Base-by-base conservation (phyloP, 92 coral and sea anemone species). In the Phenganax stokvisi region DNA sequence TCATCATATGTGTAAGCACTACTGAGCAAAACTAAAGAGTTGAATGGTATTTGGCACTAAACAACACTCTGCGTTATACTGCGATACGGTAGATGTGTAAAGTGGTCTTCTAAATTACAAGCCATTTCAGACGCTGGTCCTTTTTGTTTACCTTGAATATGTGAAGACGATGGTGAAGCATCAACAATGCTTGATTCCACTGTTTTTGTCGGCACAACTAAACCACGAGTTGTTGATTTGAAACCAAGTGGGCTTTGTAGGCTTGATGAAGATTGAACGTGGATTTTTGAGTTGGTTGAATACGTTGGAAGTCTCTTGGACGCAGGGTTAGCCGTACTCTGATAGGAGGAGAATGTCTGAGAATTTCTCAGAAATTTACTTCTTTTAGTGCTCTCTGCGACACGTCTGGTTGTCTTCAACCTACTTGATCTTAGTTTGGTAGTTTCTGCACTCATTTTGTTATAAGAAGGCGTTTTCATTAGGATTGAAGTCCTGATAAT, bases 91-190 rank as follows among this genome's bases (percentile, higher is more conserved):
- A 37, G 47, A 37, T 37, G 47, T 37, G 47, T 5, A 37, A 37
- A 2, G 5, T 37, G 47, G 47, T 5, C 47, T 37, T 37, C 47
- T 20, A 37, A 37, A 37, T 37, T 2, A 1, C 5, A 37, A 37
- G 47, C 5, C 47, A 37, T 37, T 37, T 37, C 47, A 37, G 5
- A 37, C 47, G 47, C 47, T 37, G 47, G 47, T 5, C 47, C 2
- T 31, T 71, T 31, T 71, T 64, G 30, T 17, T 28, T 68, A 68
- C 73, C 73, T 68, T 75, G n/a, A 2, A 9, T n/a, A 0, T 54
- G 62, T 25, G 77, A 54, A 56, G 59, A 73, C 31, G 77, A 56
- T 17, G 55, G 51, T 37, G 75, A 10, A 51, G 77, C 59, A 53
- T 56, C 27, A 56, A 51, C 16, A 9, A 12, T 29, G 54, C 61